Evolutionary conservation across 2,113 vertebrate species (phyloP), one percentile per base, ranked within the genome.

Genomic region (Oncorhynchus nerka): DNA sequence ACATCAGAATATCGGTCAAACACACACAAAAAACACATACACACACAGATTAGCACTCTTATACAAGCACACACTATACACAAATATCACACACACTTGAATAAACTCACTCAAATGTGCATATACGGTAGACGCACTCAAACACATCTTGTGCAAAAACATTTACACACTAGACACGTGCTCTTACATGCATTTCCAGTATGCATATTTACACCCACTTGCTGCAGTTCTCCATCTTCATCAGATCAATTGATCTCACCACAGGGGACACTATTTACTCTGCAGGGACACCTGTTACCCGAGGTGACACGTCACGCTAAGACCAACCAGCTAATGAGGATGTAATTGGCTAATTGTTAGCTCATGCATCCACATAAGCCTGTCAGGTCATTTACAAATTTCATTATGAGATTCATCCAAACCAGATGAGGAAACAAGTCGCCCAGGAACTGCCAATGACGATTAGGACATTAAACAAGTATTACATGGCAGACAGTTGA

Each of bases 291-390:
- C 83, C 72, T 76, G 83, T 79, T 83, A 86, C 87, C 87, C 73
- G 79, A 83, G 79, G 84, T 79, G 70, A 57, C 81, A 20, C 24
- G 62, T 79, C 71, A 73, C 1, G 69, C 45, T 51, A 77, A 1
- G n/a, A 22, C 80, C 83, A 81, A 89, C 84, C 80, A 82, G 79
- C 71, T 90, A 86, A 89, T 82, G 80, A 83, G 67, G 49, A 81
- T 78, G 78, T 87, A 81, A 89, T 77, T 73, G 75, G 75, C 76
- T 76, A 51, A 61, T 79, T 68, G 73, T 28, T 66, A 61, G 72
- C 16, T 78, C 82, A 75, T 75, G 6, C 74, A 86, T 85, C 84
- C 73, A 75, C 73, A 76, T 84, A 84, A 90, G 85, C 74, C 81
- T 73, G 85, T 83, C 86, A 83, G 87, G 89, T 87, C 83, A 81